Evolutionary conservation across 2,888 invertebrate species (phyloP), one percentile per base, ranked within the genome.

Genomic region (Zonitis immaculata): DNA sequence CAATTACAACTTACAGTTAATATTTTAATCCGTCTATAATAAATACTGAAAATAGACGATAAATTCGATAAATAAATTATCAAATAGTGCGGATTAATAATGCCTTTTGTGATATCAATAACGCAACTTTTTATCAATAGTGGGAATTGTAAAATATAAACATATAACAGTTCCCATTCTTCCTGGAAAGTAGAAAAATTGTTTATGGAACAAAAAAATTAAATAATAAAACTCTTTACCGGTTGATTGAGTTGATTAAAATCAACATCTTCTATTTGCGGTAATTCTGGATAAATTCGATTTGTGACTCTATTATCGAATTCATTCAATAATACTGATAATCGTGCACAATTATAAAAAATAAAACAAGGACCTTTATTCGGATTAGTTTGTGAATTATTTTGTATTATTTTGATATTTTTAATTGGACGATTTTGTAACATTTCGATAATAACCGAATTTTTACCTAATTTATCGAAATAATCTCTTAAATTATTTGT

Each of bases 261-360:
- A 76, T 90, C 83, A 8, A 83, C 75, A n/a, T 79, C 67, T 2
- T 80, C 73, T 2, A 86, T 67, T 0, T 76, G 66, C 1, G 85
- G 83, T 47, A 89, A 68, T n/a, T 75, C 63, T 12, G 85, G 84
- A 73, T 88, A 88, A 3, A 72, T 67, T 1, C 81, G 80, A 11
- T 73, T 71, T 3, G 59, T 52, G 4, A 84, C 82, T 68, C 79
- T 81, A 7, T 80, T 77, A 57, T 82, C 75, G 69, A 83, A 89
- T 56, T 82, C 83, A 61, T 80, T 79, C 52, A 87, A 76, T 47
- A 90, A 79, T 1, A 84, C 81, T 63, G 83, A 80, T 47, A 91
- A 69, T 58, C 91, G 81, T 0, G 88, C 89, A 69, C 85, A 85
- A 69, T 91, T 91, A 72, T 91, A 91, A 25, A 91, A 76, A 52